Base-by-base conservation (phyloP, 2,888 invertebrate species). In the Calameuta idolon region DNA sequence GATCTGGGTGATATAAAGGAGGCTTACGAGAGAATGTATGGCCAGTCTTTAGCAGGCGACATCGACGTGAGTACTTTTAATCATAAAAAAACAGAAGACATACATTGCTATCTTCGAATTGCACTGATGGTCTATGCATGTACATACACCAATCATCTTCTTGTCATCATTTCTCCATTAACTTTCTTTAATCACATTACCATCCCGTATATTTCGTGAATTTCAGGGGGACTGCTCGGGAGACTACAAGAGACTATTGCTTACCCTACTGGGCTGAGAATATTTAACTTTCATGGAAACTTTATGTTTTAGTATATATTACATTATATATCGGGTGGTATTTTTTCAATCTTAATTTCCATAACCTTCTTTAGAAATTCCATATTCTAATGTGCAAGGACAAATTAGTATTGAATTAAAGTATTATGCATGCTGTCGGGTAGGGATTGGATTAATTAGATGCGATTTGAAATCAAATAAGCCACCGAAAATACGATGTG, bases 1-100 rank as follows among this genome's bases (percentile, higher is more conserved):
- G 98, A 98, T 92, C 94, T 98, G 92, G 95, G 94, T 0, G 97
- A 97, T 85, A 97, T 98, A 86, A 96, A 97, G 83, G 94, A 94
- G 73, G 95, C 95, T 87, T 98, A 96, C 92, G 94, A 96, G 88
- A 93, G 93, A 77, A 94, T 95, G 88, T 97, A 95, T 90, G 96
- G 95, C 40, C 96, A 96, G 91, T 93, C 96, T 9, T 93, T 98
- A 82, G 96, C 95, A 89, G 95, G 95, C 90, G 96, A 96, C 93
- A 96, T 97, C 81, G 95, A 95, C 93, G 97, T 97, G 92, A 92
- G 92, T 89, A 76, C 68, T 34, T 69, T 76, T 40, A 40, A 0
- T 5, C 5, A 40, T 71, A 55, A 71, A 76, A 40, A 71, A 73
- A 40, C 31, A 69, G 11, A 34, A 30, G 12, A 33, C 73, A 69